These are phyloP conservation scores for Reticulitermes speratus DNA, from an alignment of 1,140 invertebrate genomes.

Conservation along the genomic window DNA sequence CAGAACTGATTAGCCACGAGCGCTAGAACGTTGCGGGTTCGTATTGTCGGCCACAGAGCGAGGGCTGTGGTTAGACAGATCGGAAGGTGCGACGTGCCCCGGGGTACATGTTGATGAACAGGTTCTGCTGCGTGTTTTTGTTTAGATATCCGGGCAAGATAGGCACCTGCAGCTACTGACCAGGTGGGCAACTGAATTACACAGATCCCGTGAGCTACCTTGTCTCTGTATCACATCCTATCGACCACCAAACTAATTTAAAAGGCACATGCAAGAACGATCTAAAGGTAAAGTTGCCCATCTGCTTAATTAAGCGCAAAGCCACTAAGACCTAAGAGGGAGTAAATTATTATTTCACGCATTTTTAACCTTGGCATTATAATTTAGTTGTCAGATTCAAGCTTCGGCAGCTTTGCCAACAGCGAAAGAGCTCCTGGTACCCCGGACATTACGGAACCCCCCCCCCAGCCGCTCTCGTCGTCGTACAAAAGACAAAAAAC, in stretches of 20 bases:
- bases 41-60: not conserved
- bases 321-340: too few relatives aligned
- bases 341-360: too few relatives aligned
- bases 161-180: not conserved
- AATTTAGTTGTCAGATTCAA: too few relatives aligned
- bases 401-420: too few relatives aligned
- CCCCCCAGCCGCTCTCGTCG: too few relatives aligned
- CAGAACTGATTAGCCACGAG: not conserved
- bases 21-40: not conserved
- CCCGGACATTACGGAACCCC: too few relatives aligned
- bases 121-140: not conserved
- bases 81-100: not conserved
- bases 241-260: not conserved
- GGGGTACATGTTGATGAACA: not conserved
- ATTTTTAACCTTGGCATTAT: too few relatives aligned
- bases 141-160: not conserved
- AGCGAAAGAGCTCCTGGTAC: too few relatives aligned
- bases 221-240: not conserved
- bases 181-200: conserved; percentile 3
- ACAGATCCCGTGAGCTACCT: not conserved
- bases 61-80: not conserved
- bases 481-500: too few relatives aligned
- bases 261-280: not conserved
- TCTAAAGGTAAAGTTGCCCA: not conserved
- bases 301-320: too few relatives aligned